Evolutionary conservation across 2,888 invertebrate genomes (phyloP).

Genomic region (Drosophila mercatorum): DNA sequence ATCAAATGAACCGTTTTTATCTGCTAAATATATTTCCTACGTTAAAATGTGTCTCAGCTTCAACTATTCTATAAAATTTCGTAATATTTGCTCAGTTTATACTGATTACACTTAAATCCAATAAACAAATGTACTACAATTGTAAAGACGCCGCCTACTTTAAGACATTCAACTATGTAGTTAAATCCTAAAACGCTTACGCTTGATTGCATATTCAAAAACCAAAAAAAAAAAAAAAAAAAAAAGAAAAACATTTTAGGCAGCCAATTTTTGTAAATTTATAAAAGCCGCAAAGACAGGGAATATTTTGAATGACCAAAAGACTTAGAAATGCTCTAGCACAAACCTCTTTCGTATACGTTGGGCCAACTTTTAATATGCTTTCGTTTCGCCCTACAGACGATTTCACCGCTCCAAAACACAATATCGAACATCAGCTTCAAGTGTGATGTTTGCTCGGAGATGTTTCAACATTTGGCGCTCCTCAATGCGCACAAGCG

Average conservation of each 20-base stretch:
- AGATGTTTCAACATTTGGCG: slow-evolving; percentile 93
- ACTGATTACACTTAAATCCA: neutral
- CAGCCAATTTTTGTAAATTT: neutral
- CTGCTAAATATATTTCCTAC: neutral
- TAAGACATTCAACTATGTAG: neutral
- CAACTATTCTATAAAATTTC: neutral
- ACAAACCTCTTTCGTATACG: neutral
- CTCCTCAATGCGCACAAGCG: slow-evolving; percentile 94
- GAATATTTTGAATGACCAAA: slow-evolving; percentile 16
- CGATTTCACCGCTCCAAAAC: slow-evolving; percentile 86
- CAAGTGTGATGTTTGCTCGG: slow-evolving; percentile 94
- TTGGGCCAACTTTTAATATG: slow-evolving; percentile 17
- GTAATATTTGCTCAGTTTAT: neutral
- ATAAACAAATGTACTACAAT: neutral
- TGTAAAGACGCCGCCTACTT: slow-evolving; percentile 5
- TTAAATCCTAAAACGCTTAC: slow-evolving; percentile 2
- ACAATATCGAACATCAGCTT: slow-evolving; percentile 93
- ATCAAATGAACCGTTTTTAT: neutral
- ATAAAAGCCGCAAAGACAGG: slow-evolving; percentile 11
- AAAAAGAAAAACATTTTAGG: neutral
- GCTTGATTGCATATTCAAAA: slow-evolving; percentile 6
- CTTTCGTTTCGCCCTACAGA: slow-evolving; percentile 30
- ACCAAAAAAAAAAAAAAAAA: neutral
- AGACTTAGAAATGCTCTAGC: slow-evolving; percentile 1
- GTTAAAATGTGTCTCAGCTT: neutral